These are phyloP conservation scores for Thalassophryne amazonica DNA, from an alignment of 2,797 vertebrate species.

Conservation along the genomic window DNA sequence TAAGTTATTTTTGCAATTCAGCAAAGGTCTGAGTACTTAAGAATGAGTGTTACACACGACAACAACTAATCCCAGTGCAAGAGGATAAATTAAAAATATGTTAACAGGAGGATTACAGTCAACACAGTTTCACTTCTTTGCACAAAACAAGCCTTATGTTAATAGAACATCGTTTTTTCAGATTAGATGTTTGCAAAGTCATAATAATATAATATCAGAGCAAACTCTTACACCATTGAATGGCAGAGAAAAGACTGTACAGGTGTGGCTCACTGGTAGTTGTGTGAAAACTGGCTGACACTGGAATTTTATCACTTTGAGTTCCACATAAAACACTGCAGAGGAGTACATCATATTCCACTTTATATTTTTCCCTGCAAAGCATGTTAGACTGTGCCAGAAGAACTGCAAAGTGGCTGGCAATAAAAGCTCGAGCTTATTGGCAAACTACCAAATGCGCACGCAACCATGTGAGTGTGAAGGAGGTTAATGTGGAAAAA, in stretches of 20 bases:
- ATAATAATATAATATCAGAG: conserved; percentile 10
- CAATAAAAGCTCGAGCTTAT: neutral
- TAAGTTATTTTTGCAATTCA: conserved; percentile 9
- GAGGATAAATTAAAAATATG: conserved; percentile 42
- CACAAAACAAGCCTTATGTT: conserved; percentile 42
- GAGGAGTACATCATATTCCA: neutral
- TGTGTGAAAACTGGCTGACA: neutral
- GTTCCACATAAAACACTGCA: neutral
- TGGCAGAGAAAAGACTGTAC: neutral
- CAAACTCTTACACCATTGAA: conserved; percentile 6
- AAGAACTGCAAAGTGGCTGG: neutral
- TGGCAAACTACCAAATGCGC: neutral
- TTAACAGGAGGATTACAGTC: conserved; percentile 58
- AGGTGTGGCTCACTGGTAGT: neutral
- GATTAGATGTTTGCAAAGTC: conserved; percentile 22
- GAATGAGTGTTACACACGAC: conserved; percentile 31
- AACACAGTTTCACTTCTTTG: conserved; percentile 29
- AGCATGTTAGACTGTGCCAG: neutral
- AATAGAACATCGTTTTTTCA: conserved; percentile 19
- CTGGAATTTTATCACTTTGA: neutral
- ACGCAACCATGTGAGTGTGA: neutral
- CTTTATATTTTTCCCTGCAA: neutral
- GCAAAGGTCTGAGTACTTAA: conserved; percentile 38
- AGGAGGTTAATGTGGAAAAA: neutral
- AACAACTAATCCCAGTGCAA: conserved; percentile 45